Base-by-base conservation (phyloP, 2,888 invertebrate species). In the Metalampra italica region DNA sequence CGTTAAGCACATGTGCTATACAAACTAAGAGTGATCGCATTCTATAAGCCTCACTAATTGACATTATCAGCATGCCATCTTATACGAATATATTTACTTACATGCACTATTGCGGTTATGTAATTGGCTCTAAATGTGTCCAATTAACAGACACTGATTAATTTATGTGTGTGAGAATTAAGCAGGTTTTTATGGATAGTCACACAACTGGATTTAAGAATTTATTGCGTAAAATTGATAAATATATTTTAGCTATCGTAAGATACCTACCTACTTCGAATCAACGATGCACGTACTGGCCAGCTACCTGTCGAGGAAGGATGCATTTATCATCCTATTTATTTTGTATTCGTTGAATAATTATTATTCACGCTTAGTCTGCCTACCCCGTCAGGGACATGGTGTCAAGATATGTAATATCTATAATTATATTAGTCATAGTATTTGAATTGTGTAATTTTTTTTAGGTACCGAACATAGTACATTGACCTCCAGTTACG, bases 21-120 rank as follows among this genome's bases (percentile, higher is more conserved):
- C 49, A 51, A 42, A 50, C 43, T 43, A 50, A 63, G 60, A 68
- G 56, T 54, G 64, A 70, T 69, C 63, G 60, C 60, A 51, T 57
- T 53, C 60, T 37, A 46, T 51, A 51, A n/a, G 53, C 49, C 49
- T 48, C 46, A 51, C 66, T 74, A 71, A 73, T 74, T 73, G 68
- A 70, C 67, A 53, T 56, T 64, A 71, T 70, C 69, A 54, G 53
- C 50, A 51, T 55, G 57, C 57, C 55, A 68, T 68, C 68, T 62
- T 50, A 52, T 58, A 52, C 56, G 59, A 59, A 57, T 56, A 54
- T 59, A 60, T 53, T 34, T 5, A 30, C 32, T 47, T 54, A 47
- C 51, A 52, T 49, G 41, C 44, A 46, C 45, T 47, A 51, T 55
- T 54, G 52, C 47, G 37, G 53, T 61, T 59, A 57, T 59, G 61